Evolutionary conservation across 1,140 invertebrate genomes (phyloP), one percentile per base, ranked within the genome.

Genomic region (Diachasma alloeum): DNA sequence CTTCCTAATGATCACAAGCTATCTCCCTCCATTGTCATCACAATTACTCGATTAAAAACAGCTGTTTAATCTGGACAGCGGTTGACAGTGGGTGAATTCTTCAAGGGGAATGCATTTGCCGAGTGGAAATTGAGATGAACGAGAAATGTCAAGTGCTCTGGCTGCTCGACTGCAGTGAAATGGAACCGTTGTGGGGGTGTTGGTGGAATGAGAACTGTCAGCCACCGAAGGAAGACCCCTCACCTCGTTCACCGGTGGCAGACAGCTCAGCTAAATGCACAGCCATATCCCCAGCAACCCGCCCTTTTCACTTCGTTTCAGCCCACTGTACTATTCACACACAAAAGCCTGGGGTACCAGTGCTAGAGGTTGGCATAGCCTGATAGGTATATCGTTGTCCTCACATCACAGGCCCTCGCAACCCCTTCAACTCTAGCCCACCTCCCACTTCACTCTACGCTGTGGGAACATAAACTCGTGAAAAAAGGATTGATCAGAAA

Each of bases 211-310:
- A 85, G 85, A 85, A 85, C 85, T 86, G 85, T 86, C 85, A 85
- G 82, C 70, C 70, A 69, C 81, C 80, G 83, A 80, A 84, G 17
- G 71, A 37, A 56, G 19, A 15, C 44, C 44, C 13, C n/a, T 26
- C 22, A 73, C 79, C 81, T 74, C 79, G 75, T 68, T 37, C 31
- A 68, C 78, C 82, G 84, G 66, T 6, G 81, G 80, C 76, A 81
- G 85, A 85, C 83, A 85, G 85, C 79, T 84, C 77, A 36, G 84
- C 85, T 84, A 86, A 86, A 86, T 83, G 84, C 79, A 84, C 84
- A 82, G 81, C 81, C 78, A 78, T 76, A 79, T 77, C n/a, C 46
- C 39, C 59, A 48, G 26, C 53, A 74, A 19, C 70, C 36, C 44
- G 10, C 72, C 67, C 67, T 56, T 37, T 26, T 68, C 24, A 46